Evolutionary conservation across 92 coral and sea anemone species (phyloP).

Genomic region (Ricordea florida): DNA sequence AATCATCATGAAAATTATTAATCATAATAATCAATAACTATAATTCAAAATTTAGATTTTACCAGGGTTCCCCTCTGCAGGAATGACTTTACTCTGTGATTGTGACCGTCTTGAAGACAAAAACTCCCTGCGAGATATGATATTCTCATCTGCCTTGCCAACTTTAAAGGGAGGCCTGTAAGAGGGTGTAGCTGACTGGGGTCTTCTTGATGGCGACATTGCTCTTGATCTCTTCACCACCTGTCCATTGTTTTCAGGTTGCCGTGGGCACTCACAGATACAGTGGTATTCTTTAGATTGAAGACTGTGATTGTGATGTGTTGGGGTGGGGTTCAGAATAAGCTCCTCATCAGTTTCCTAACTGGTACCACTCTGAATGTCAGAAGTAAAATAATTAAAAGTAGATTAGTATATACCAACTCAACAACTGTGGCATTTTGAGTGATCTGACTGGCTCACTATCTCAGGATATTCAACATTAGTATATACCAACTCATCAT

Average conservation of each 20-base stretch:
- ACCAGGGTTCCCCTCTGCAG: conserved; percentile 90
- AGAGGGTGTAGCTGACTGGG: conserved; percentile 55
- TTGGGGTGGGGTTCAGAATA: conserved; percentile 37
- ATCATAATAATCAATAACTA: too few species aligned
- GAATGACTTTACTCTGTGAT: conserved; percentile 57
- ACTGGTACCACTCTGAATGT: conserved; percentile 63
- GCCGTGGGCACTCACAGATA: conserved; percentile 85
- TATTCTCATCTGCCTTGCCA: conserved; percentile 77
- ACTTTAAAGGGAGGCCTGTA: conserved; percentile 81
- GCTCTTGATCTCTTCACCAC: conserved; percentile 76
- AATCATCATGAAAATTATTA: too few species aligned
- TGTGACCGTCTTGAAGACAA: conserved; percentile 23
- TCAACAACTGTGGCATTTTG: too few species aligned
- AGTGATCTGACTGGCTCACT: too few species aligned
- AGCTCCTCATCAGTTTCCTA: conserved; percentile 82
- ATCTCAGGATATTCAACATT: too few species aligned
- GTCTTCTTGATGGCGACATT: conserved; percentile 68
- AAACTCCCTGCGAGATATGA: conserved; percentile 82
- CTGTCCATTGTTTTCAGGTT: conserved; percentile 80
- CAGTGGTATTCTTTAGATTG: conserved; percentile 62
- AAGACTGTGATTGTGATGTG: conserved; percentile 15
- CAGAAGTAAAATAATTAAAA: conserved; percentile 3
- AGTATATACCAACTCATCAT: too few species aligned
- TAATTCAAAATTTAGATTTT: too few species aligned
- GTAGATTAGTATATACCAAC: too few species aligned